Conservation (phyloP, 2,113 vertebrate genomes). For the Crotalus tigris region DNA sequence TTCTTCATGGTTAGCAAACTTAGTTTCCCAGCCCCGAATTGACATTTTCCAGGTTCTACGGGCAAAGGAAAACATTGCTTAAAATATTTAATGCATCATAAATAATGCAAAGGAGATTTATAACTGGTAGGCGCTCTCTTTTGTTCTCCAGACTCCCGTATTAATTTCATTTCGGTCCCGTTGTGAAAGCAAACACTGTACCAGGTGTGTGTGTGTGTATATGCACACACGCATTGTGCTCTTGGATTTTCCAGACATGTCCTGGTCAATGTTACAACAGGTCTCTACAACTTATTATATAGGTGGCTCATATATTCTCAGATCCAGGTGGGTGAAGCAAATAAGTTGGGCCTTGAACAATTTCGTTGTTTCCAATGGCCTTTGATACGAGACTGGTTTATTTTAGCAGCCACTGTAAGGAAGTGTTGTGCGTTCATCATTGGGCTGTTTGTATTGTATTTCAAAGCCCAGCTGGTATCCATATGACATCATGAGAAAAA, state of each 20-base stretch:
- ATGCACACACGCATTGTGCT: not conserved
- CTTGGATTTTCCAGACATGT: not conserved
- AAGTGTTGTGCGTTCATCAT: constrained; percentile 7
- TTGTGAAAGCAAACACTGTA: constrained; percentile 4
- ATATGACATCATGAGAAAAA: not conserved
- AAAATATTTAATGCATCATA: constrained; percentile 33
- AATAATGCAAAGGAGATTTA: constrained; percentile 16
- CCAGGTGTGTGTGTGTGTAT: no score
- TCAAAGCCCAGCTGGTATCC: constrained; percentile 22
- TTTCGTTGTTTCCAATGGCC: not conserved
- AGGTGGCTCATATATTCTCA: not conserved
- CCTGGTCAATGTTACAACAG: not conserved
- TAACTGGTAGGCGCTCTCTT: constrained; percentile 11
- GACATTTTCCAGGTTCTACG: not conserved
- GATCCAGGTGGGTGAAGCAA: not conserved
- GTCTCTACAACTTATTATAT: fast-evolving
- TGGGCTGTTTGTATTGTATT: not conserved
- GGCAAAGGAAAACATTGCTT: not conserved
- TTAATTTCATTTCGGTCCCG: constrained; percentile 41
- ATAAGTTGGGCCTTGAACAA: not conserved
- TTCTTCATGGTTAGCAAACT: not conserved
- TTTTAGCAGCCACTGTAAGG: constrained; percentile 20
- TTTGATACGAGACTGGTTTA: not conserved
- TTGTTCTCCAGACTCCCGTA: constrained; percentile 39
- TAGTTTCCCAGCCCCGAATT: not conserved